Evolutionary conservation across 2,797 vertebrate genomes (phyloP), one percentile per base, ranked within the genome.

Genomic region (Sebastes baramenuke): DNA sequence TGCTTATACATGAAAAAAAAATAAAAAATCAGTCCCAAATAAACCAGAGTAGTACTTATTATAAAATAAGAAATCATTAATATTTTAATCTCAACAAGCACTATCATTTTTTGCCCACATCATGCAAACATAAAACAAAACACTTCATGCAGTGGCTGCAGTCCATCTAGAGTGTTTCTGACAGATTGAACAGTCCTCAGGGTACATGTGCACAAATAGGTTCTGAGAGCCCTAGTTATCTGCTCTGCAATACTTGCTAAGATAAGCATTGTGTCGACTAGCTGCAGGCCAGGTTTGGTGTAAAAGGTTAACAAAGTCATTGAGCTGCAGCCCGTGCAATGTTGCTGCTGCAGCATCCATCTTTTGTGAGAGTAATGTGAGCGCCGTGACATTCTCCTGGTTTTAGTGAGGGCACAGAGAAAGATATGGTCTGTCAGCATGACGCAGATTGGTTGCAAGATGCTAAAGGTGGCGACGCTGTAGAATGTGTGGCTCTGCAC

Each of bases 261-360:
- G 94, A 94, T 94, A 94, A 95, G 93, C 89, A 81, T 62, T 85
- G 73, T 82, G 75, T 79, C 42, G 62, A 87, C 86, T 85, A 75
- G 87, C 91, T 89, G 82, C 81, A 81, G 81, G 89, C 87, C 79
- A 80, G 82, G 71, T 89, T 81, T 84, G 73, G 80, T 79, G 80
- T 81, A 85, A 95, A 94, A 93, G 92, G 93, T 94, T 92, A 91
- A 85, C 56, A 42, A 75, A 93, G 88, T 92, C 87, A 81, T 78
- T 87, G 85, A 87, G 75, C 87, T 89, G 84, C 87, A 88, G 87
- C 84, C 77, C 3, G 29, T 65, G 84, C 77, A 64, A 85, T 75
- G 68, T 27, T 87, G 84, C 75, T 75, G 77, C 89, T 38, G 86
- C 71, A 77, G 87, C 80, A 90, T 92, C 87, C 87, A 84, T 92